Percentiles rank a stretch among this genome's conserved stretches.
Conservation (phyloP, 2,797 vertebrate genomes). For the Sphenopsis melanotis region DNA sequence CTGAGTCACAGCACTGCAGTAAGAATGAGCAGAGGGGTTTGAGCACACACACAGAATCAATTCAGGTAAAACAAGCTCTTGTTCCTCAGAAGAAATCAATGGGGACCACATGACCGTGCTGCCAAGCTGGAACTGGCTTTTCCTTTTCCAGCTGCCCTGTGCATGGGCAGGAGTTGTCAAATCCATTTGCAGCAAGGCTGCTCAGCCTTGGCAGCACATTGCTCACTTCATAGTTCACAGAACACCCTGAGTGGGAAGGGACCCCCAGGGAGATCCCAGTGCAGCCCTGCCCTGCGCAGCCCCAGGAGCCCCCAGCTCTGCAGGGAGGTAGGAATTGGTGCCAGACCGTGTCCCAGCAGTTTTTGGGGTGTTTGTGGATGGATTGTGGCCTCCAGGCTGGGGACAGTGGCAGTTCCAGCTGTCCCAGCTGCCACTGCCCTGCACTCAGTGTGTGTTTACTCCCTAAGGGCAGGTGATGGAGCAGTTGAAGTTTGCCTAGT, state of each 20-base stretch:
- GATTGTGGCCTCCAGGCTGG: not conserved
- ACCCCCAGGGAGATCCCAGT: not conserved
- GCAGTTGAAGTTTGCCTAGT: not conserved
- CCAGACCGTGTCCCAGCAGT: not conserved
- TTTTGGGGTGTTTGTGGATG: not conserved
- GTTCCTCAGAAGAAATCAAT: not conserved
- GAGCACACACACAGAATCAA: not conserved
- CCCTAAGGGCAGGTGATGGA: not conserved
- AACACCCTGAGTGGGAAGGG: not conserved
- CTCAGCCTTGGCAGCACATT: not conserved
- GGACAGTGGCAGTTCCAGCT: not conserved
- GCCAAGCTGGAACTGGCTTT: not conserved
- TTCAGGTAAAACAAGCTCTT: not conserved
- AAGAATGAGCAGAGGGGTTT: not conserved
- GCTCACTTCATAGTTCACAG: not conserved
- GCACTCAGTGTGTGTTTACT: not conserved
- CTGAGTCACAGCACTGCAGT: not conserved
- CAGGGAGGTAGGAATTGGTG: not conserved
- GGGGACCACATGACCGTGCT: rapidly evolving
- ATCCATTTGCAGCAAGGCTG: not conserved
- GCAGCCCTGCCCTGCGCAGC: not conserved
- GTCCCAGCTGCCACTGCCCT: not conserved
- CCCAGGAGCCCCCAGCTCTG: not conserved
- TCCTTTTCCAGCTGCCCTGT: not conserved
- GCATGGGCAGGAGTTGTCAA: not conserved